Percentiles rank a stretch among this genome's conserved stretches.
These are phyloP conservation scores for Probaryconus sp. DNA, from an alignment of 1,140 invertebrate species.

Conservation along the genomic window DNA sequence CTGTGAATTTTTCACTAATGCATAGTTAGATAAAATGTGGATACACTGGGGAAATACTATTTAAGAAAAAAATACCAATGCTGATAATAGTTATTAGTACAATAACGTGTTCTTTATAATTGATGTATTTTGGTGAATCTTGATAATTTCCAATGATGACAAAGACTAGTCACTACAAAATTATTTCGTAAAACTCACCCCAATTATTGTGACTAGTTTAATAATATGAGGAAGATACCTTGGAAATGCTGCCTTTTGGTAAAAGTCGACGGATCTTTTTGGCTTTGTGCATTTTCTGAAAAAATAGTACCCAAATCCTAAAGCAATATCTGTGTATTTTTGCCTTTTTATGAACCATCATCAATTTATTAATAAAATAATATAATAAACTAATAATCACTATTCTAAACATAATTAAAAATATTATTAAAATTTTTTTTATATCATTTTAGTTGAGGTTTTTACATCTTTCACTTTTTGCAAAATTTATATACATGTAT, in stretches of 20 bases:
- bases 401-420: too few species aligned
- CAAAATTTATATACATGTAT: not conserved
- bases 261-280: conserved; percentile 83
- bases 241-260: conserved; percentile 83
- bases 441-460: too few species aligned
- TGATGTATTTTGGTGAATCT: too few species aligned
- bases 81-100: too few species aligned
- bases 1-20: too few species aligned
- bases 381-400: too few species aligned
- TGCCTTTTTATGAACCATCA: conserved; percentile 37
- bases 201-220: conserved; percentile 28
- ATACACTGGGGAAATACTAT: too few species aligned
- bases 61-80: too few species aligned
- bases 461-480: too few species aligned
- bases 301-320: conserved; percentile 77
- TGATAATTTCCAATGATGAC: not conserved
- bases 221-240: conserved; percentile 79
- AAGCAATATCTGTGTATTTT: conserved; percentile 70
- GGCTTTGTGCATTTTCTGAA: conserved; percentile 86
- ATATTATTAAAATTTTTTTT: not conserved
- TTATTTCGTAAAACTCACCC: conserved; percentile 12
- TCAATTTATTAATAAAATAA: conserved; percentile 13
- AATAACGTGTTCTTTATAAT: too few species aligned
- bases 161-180: conserved; percentile 16
- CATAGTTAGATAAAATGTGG: too few species aligned